Conservation (phyloP, 2,113 vertebrate genomes). For the Cochlearius cochlearius region DNA sequence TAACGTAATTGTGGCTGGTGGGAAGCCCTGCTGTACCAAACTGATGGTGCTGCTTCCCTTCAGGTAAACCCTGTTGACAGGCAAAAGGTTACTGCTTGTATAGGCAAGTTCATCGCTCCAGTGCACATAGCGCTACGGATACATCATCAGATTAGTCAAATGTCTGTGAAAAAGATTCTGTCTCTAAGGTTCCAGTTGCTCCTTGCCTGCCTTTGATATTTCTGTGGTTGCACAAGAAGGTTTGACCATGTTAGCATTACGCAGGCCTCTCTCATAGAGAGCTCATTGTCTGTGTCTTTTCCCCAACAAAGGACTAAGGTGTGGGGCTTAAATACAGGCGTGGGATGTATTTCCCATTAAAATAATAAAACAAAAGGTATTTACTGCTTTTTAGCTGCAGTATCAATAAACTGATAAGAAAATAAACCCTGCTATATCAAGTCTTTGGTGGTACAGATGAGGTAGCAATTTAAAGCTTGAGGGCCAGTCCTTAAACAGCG, state of each 20-base stretch:
- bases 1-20: not conserved
- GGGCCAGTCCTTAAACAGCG: not conserved
- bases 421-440: not conserved
- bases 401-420: not conserved
- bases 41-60: not conserved
- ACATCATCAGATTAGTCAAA: conserved; percentile 52
- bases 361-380: not conserved
- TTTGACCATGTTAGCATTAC: not conserved
- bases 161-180: conserved; percentile 5
- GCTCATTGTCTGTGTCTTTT: not conserved
- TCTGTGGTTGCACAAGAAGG: conserved; percentile 21
- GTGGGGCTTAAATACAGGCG: not conserved
- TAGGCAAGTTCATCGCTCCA: not conserved
- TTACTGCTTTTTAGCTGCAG: not conserved
- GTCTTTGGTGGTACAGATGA: not conserved
- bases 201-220: conserved; percentile 40
- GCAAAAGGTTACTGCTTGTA: conserved; percentile 30
- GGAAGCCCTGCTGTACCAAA: not conserved
- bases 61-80: conserved; percentile 12
- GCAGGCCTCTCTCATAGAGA: not conserved
- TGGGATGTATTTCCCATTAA: not conserved
- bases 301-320: not conserved
- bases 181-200: not conserved
- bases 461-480: not conserved
- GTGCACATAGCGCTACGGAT: not conserved